A percentile compares a stretch with the other conserved stretches of the same genome.
phyloP scores from a whole-genome alignment of 2,797 vertebrate genomes.

The Valencia hispanica region DNA sequence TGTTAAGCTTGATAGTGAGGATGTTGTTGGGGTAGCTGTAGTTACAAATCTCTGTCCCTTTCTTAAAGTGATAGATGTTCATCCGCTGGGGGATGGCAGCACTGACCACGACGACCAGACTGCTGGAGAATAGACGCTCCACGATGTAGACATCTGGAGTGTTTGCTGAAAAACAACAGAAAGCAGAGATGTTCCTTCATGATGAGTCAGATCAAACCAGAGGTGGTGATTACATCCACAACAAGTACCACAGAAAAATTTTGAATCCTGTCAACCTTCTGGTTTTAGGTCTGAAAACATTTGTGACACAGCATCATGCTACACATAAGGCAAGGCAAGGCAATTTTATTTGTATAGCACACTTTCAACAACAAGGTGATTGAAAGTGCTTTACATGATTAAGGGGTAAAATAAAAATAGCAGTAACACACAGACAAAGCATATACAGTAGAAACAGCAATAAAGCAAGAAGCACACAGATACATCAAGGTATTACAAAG shows the following conservation, averaged over 20 bases:
- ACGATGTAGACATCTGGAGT: constrained; percentile 91
- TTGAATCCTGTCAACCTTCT: background rate
- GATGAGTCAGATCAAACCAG: background rate
- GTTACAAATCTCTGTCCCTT: constrained; percentile 96
- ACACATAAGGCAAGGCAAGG: too few relatives aligned
- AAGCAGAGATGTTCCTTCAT: background rate
- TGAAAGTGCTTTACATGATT: too few relatives aligned
- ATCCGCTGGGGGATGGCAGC: constrained; percentile 86
- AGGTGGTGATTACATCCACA: background rate
- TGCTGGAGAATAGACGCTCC: constrained; percentile 96
- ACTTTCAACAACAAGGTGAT: too few relatives aligned
- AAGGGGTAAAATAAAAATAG: too few relatives aligned
- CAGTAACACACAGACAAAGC: too few relatives aligned
- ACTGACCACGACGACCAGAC: constrained; percentile 94
- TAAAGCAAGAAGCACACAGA: too few relatives aligned
- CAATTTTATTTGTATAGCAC: too few relatives aligned
- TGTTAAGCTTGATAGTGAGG: constrained; percentile 89
- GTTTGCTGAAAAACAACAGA: constrained; percentile 75
- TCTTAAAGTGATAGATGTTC: constrained; percentile 98
- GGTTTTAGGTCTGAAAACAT: background rate
- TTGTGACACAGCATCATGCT: background rate
- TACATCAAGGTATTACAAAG: too few relatives aligned
- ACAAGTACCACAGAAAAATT: background rate
- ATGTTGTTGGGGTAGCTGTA: constrained; percentile 93
- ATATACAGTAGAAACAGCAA: too few relatives aligned